Percentiles rank a stretch among this genome's conserved stretches.
phyloP scores from a whole-genome alignment of 1,140 invertebrate species.

The Laupala kohalensis region DNA sequence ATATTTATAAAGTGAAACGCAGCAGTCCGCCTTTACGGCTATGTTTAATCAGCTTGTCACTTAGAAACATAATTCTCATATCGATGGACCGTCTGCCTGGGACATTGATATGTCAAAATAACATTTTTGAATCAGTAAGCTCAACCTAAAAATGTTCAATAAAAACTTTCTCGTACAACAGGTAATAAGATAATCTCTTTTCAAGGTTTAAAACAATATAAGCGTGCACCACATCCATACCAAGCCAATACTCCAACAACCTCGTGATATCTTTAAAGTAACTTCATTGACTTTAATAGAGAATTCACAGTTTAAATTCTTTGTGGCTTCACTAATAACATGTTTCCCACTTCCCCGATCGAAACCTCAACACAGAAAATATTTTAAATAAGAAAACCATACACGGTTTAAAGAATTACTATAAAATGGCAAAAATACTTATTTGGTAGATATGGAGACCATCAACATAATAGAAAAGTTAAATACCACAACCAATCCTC shows the following conservation, averaged over 20 bases:
- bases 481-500: too few species aligned
- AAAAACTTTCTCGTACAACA: not conserved
- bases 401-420: too few species aligned
- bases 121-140: too few species aligned
- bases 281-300: not conserved
- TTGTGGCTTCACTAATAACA: not conserved
- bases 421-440: too few species aligned
- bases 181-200: not conserved
- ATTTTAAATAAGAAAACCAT: too few species aligned
- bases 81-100: constrained; percentile 2
- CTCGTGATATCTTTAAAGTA: not conserved
- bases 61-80: not conserved
- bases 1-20: constrained; percentile 4
- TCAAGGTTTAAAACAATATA: not conserved
- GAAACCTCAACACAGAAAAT: not conserved
- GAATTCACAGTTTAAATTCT: not conserved
- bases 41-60: not conserved
- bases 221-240: not conserved
- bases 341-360: not conserved
- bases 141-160: not conserved
- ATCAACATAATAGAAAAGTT: too few species aligned
- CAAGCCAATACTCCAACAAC: not conserved
- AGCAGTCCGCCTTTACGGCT: constrained; percentile 9
- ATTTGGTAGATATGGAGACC: too few species aligned
- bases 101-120: not conserved